Conservation (phyloP, 2,113 vertebrate genomes). For the Pteropus alecto region DNA sequence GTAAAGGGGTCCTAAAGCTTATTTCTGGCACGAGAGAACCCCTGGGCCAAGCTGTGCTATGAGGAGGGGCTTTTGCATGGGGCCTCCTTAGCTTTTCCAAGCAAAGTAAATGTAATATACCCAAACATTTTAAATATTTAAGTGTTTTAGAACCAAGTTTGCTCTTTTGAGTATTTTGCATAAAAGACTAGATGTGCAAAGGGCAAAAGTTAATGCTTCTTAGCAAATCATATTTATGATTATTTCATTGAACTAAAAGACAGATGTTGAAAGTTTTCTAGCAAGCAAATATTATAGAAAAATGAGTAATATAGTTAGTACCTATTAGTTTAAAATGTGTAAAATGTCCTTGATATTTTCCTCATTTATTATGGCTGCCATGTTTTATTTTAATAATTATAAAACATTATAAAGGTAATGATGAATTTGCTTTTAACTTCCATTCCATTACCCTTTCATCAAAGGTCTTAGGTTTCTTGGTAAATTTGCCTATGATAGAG, state of each 20-base stretch:
- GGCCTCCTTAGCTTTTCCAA: background rate
- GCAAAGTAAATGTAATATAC: background rate
- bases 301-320: background rate
- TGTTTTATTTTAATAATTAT: conserved; percentile 8
- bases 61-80: background rate
- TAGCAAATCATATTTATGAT: background rate
- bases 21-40: background rate
- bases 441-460: background rate
- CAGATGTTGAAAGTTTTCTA: background rate
- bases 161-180: background rate
- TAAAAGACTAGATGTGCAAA: background rate
- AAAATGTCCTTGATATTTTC: background rate
- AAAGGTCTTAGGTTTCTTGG: background rate
- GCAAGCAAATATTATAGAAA: background rate
- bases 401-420: background rate
- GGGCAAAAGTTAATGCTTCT: background rate
- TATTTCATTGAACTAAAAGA: background rate
- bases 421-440: background rate
- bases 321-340: background rate
- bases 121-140: background rate
- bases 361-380: background rate
- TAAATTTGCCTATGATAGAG: background rate
- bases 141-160: background rate
- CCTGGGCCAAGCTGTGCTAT: background rate
- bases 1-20: background rate